These are phyloP conservation scores for Coremacera marginata DNA, from an alignment of 2,888 invertebrate genomes.

Conservation along the genomic window DNA sequence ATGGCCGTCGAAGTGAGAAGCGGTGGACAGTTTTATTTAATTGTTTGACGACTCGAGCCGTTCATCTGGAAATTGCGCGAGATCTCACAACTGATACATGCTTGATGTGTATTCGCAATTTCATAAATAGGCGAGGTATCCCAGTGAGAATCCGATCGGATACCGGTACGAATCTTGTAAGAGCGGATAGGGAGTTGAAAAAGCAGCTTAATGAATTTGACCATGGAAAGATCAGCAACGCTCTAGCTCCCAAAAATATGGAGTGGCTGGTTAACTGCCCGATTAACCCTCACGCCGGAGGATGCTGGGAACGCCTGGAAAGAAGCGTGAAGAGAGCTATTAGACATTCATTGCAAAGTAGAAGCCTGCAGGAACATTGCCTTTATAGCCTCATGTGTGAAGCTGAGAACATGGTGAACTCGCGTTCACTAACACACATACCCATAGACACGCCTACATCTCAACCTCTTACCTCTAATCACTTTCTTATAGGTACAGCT, in stretches of 20 bases:
- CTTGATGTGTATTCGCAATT: conserved; percentile 29
- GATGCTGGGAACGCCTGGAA: conserved; percentile 42
- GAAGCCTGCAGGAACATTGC: background rate
- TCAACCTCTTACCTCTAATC: conserved; percentile 39
- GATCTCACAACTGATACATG: conserved; percentile 23
- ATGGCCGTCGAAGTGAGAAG: conserved; percentile 32
- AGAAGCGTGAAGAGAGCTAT: conserved; percentile 34
- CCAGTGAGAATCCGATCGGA: conserved; percentile 28
- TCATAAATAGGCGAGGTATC: conserved; percentile 24
- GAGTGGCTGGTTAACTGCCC: conserved; percentile 30
- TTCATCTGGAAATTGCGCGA: conserved; percentile 29
- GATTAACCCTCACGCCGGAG: conserved; percentile 34
- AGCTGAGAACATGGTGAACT: conserved; percentile 37
- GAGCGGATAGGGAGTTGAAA: conserved; percentile 19
- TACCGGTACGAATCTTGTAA: conserved; percentile 15
- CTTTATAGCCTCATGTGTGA: conserved; percentile 29
- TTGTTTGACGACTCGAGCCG: conserved; percentile 21
- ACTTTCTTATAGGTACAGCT: conserved; percentile 37
- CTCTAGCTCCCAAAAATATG: background rate
- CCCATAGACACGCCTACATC: conserved; percentile 29
- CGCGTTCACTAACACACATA: conserved; percentile 38
- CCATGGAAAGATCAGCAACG: background rate
- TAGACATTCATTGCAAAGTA: background rate
- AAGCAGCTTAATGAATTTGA: conserved; percentile 11
- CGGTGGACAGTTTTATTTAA: conserved; percentile 34